A percentile compares a stretch with the other conserved stretches of the same genome.
Evolutionary conservation across 1,140 invertebrate genomes (phyloP).

Genomic region (Stratiolaelaps scimitus): DNA sequence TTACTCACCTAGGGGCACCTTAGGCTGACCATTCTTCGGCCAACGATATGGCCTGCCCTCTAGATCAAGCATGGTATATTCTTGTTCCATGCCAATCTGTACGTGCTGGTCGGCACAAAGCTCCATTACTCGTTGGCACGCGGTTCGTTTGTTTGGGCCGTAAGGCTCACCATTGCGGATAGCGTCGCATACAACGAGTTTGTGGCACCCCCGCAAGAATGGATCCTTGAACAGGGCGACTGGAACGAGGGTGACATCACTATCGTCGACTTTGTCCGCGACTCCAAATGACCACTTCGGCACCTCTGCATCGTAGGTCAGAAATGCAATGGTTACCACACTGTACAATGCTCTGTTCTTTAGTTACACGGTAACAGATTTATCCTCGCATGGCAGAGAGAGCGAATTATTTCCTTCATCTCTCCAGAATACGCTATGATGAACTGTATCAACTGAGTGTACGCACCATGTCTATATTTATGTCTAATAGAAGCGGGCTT

Average conservation of each 20-base stretch:
- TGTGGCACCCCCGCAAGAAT: conserved; percentile 61
- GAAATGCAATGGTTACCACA: background rate
- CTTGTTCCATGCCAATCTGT: conserved; percentile 87
- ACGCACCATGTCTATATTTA: too few species aligned
- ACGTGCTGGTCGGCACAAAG: conserved; percentile 51
- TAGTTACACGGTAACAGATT: too few species aligned
- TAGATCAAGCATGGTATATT: conserved; percentile 76
- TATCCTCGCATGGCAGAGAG: too few species aligned
- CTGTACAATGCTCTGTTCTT: background rate
- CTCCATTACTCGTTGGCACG: background rate
- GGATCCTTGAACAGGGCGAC: conserved; percentile 79
- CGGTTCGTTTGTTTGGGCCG: conserved; percentile 10
- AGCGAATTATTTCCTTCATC: too few species aligned
- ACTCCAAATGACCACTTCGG: conserved; percentile 12
- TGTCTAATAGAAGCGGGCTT: too few species aligned
- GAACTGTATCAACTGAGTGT: background rate
- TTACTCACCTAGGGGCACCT: conserved; percentile 51
- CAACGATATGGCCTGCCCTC: conserved; percentile 80
- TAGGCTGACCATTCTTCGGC: conserved; percentile 78
- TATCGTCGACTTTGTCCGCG: conserved; percentile 40
- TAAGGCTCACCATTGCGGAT: conserved; percentile 38
- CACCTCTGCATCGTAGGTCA: conserved; percentile 2
- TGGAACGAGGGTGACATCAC: conserved; percentile 71
- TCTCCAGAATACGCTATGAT: background rate
- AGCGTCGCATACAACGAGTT: conserved; percentile 72